Evolutionary conservation across 2,797 vertebrate species (phyloP).

Genomic region (Eptatretus atami): DNA sequence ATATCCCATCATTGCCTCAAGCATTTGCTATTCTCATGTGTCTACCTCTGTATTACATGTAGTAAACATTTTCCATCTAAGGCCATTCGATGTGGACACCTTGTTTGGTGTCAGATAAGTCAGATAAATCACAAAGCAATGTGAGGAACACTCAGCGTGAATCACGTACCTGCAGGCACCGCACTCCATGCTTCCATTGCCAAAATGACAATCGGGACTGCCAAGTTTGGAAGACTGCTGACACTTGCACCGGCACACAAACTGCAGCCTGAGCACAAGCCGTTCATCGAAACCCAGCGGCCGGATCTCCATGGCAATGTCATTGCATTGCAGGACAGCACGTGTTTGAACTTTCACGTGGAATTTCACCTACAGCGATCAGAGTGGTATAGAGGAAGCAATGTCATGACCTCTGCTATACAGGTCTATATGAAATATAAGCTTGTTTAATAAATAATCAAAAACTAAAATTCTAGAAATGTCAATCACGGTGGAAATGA

Average conservation of each 20-base stretch:
- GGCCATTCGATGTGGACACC: neutral
- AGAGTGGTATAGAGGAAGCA: too few species aligned
- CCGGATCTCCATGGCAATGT: slow-evolving; percentile 47
- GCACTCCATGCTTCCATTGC: slow-evolving; percentile 68
- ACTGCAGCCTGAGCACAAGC: slow-evolving; percentile 48
- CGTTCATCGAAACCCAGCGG: slow-evolving; percentile 70
- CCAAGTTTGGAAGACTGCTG: slow-evolving; percentile 21
- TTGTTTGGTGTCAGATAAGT: neutral
- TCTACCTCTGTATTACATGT: neutral
- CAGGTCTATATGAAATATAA: too few species aligned
- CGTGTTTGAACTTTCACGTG: slow-evolving; percentile 39
- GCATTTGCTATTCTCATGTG: neutral
- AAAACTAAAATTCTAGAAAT: too few species aligned
- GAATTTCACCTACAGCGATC: slow-evolving; percentile 33
- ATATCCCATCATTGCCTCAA: too few species aligned
- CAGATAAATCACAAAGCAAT: neutral
- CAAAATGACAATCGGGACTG: slow-evolving; percentile 26
- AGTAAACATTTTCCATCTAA: too few species aligned
- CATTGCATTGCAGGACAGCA: slow-evolving; percentile 34
- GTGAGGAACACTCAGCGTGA: neutral
- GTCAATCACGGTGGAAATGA: too few species aligned
- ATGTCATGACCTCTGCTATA: too few species aligned
- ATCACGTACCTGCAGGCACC: slow-evolving; percentile 58
- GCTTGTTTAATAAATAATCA: too few species aligned
- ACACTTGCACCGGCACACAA: slow-evolving; percentile 64